Evolutionary conservation across 2,797 vertebrate species (phyloP).

Genomic region (Varecia variegata): DNA sequence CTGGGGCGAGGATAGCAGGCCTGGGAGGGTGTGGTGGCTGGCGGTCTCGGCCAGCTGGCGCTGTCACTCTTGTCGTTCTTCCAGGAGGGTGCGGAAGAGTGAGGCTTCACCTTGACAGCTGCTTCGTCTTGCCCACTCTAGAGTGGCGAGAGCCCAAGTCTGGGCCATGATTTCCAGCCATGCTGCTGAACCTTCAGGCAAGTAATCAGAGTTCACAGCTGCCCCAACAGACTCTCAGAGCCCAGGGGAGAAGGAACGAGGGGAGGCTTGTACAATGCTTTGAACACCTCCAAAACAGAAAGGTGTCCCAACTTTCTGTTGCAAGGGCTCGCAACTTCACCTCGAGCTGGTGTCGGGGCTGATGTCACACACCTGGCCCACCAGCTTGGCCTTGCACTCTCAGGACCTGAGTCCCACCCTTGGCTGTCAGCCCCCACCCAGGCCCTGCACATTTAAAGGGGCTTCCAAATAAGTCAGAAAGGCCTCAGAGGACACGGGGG

Average conservation of each 20-base stretch:
- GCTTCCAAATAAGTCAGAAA: background rate
- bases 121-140: background rate
- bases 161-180: background rate
- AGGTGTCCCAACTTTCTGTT: background rate
- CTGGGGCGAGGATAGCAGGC: accelerated
- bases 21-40: background rate
- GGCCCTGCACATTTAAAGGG: background rate
- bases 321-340: background rate
- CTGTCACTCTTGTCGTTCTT: background rate
- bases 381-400: background rate
- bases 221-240: background rate
- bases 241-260: accelerated
- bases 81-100: background rate
- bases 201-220: background rate
- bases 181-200: background rate
- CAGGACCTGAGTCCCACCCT: background rate
- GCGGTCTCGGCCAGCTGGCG: background rate
- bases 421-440: too few relatives aligned
- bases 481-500: background rate
- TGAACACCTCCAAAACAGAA: background rate
- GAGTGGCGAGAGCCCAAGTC: background rate
- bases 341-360: accelerated
- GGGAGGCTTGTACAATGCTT: background rate
- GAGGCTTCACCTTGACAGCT: accelerated
- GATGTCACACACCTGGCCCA: background rate